Evolutionary conservation across 2,797 vertebrate species (phyloP), one percentile per base, ranked within the genome.

Genomic region (Gymnothorax reevesii): DNA sequence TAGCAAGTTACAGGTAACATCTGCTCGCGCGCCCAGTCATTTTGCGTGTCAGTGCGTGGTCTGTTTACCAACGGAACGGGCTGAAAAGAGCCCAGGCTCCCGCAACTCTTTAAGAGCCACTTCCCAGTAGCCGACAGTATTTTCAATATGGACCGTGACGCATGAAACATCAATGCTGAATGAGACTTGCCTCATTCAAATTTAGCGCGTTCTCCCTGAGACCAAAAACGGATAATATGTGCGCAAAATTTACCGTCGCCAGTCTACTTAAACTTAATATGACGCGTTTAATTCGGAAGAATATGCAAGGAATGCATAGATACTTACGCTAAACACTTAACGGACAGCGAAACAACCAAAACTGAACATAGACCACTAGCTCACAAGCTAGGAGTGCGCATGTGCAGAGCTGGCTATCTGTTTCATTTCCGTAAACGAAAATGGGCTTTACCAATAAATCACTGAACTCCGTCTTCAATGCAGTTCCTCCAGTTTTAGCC

Each of bases 151-250:
- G 33, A 69, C n/a, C 64, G n/a, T 6, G 64, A 69, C 2, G 64
- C 0, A 69, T 69, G 25, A 9, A 69, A 69, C 22, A 69, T 69
- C 22, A 69, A 69, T 9, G 64, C 64, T 25, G 22, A 69, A 25
- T 22, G 20, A 54, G 4, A 12, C 20, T 0, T 7, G 9, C n/a
- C 64, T 82, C 75, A 77, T 87, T 87, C 86, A 87, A 87, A 87
- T 87, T 79, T 87, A 83, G 82, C 86, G 86, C 86, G 27, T 87
- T 62, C 6, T 55, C 3, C 25, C 69, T 42, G 17, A 20, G 54
- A 57, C 55, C 55, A 84, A 82, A 86, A 86, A 83, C 20, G 64
- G 79, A 77, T 52, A 86, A 6, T 22, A 17, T 2, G 49, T 22
- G 5, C 25, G 27, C 10, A 9, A 13, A n/a, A 25, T 12, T 10